Evolutionary conservation across 2,888 invertebrate genomes (phyloP).

Genomic region (Perithous albicinctus): DNA sequence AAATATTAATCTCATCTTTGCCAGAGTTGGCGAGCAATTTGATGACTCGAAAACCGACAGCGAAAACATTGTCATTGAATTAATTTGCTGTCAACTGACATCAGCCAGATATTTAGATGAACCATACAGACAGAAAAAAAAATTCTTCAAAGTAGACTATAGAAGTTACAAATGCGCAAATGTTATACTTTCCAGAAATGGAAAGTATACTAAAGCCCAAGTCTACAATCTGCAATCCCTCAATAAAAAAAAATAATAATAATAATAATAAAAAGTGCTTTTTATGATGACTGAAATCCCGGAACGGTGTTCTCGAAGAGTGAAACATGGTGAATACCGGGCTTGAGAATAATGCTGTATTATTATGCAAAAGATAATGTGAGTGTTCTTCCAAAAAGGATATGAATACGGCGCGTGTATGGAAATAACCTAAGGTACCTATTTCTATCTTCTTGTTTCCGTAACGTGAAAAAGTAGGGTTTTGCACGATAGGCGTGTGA

Average conservation of each 20-base stretch:
- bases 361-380: constrained; percentile 35
- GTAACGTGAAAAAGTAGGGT: constrained; percentile 57
- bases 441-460: constrained; percentile 44
- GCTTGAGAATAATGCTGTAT: constrained; percentile 38
- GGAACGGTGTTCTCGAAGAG: neutral
- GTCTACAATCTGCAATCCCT: neutral
- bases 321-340: neutral
- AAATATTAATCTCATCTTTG: no score
- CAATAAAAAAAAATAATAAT: constrained; percentile 6
- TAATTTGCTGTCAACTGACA: neutral
- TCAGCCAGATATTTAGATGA: neutral
- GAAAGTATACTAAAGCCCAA: constrained; percentile 18
- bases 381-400: constrained; percentile 10
- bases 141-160: neutral
- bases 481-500: constrained; percentile 63
- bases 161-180: neutral
- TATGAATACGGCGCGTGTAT: constrained; percentile 21
- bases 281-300: constrained; percentile 34
- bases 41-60: neutral
- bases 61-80: neutral
- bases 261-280: constrained; percentile 3
- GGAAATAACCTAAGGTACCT: constrained; percentile 5
- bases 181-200: constrained; percentile 10
- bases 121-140: neutral
- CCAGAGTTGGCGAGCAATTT: neutral